Evolutionary conservation across 2,113 vertebrate species (phyloP), one percentile per base, ranked within the genome.

Genomic region (Phoxinus phoxinus): DNA sequence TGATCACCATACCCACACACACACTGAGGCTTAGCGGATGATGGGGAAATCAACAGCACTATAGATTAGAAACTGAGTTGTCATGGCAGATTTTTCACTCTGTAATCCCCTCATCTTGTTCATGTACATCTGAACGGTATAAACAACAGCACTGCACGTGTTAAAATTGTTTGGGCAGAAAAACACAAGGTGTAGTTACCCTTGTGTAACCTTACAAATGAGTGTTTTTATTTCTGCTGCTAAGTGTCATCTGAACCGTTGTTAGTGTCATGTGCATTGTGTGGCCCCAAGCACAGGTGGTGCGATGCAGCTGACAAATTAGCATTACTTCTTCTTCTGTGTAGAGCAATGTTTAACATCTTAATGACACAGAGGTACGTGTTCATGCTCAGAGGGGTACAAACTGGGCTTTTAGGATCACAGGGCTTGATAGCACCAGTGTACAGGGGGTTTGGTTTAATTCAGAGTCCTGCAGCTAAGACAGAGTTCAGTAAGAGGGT

Each of bases 401-500:
- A 67, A 51, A 46, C n/a, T 13, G 37, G 3, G 6, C 23, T 46
- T 81, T 48, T 46, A 30, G 41, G 79, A 67, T 41, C 56, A 44
- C 35, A 61, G 32, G 58, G 37, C 58, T 63, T 80, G 13, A 10
- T 37, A 7, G 48, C 27, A n/a, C 75, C 4, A 56, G 44, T 37
- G 58, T 15, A 23, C 10, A 88, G 82, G 89, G 87, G 72, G 83
- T 91, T 93, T 93, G 59, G 80, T 87, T 89, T 91, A 90, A 90
- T 91, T 91, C 91, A 87, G 73, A n/a, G 58, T 71, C 84, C 78
- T 81, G 86, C 81, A 87, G 83, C 88, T 91, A 93, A 90, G 91
- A 92, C 91, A 92, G 87, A 85, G 87, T 91, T 91, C 87, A 90
- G 90, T 92, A 91, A 91, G 87, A 91, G 90, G 35, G 35, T 44